A percentile compares a stretch with the other conserved stretches of the same genome.
These are phyloP conservation scores for Plotosus lineatus DNA, from an alignment of 2,113 vertebrate genomes.

Conservation along the genomic window DNA sequence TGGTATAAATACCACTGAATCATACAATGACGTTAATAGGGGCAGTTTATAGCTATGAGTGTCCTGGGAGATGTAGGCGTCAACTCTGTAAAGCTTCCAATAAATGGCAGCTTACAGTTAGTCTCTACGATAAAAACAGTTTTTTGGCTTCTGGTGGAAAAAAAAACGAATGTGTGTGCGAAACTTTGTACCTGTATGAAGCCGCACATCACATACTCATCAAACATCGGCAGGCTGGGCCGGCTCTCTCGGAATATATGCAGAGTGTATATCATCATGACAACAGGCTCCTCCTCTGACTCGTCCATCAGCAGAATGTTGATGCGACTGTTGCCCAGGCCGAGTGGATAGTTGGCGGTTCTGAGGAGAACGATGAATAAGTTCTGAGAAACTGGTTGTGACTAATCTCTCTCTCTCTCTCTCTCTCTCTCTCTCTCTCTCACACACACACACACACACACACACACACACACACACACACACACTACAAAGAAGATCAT, in stretches of 20 bases:
- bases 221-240: constrained; percentile 89
- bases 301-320: constrained; percentile 78
- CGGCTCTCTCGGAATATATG: constrained; percentile 84
- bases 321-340: constrained; percentile 85
- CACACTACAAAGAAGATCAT: constrained; percentile 16
- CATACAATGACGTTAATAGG: neutral
- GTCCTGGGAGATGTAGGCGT: neutral
- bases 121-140: neutral
- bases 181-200: constrained; percentile 83
- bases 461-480: constrained; percentile 9
- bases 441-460: constrained; percentile 36
- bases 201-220: constrained; percentile 84
- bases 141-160: constrained; percentile 7
- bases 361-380: constrained; percentile 64
- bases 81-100: neutral
- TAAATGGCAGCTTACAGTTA: neutral
- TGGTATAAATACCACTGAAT: neutral
- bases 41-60: neutral
- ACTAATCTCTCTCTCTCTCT: neutral
- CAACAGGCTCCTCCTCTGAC: constrained; percentile 58
- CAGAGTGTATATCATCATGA: constrained; percentile 83
- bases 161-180: constrained; percentile 16
- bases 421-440: constrained; percentile 4
- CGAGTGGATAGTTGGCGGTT: constrained; percentile 82
- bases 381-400: constrained; percentile 38